phyloP scores from a whole-genome alignment of 2,113 vertebrate species.

The Ceyx melanurus region DNA sequence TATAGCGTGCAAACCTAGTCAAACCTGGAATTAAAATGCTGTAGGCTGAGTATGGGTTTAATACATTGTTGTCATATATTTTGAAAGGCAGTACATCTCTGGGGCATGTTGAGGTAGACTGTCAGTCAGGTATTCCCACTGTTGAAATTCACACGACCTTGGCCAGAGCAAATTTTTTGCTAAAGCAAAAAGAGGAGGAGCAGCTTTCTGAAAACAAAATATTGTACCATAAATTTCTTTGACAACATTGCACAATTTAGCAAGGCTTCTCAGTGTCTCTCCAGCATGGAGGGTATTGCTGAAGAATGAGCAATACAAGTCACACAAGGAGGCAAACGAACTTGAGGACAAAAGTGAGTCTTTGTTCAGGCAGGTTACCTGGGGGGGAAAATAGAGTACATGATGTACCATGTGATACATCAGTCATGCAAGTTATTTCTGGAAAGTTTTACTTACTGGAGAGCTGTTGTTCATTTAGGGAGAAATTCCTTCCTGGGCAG shows the following conservation, averaged over 20 bases:
- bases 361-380: conserved; percentile 52
- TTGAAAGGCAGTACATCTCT: conserved; percentile 22
- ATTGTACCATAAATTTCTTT: conserved; percentile 48
- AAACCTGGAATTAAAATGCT: conserved; percentile 2
- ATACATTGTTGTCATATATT: background rate
- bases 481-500: conserved; percentile 12
- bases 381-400: conserved; percentile 18
- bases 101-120: background rate
- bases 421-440: conserved; percentile 39
- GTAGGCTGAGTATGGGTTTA: background rate
- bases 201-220: background rate
- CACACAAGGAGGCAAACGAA: background rate
- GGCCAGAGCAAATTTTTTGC: conserved; percentile 19
- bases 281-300: conserved; percentile 1
- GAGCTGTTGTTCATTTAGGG: conserved; percentile 7
- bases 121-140: background rate
- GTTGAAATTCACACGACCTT: conserved; percentile 32
- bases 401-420: conserved; percentile 26
- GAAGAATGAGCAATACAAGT: background rate
- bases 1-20: background rate
- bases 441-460: background rate
- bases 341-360: conserved; percentile 26
- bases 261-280: background rate
- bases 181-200: conserved; percentile 37
- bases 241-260: conserved; percentile 35